Evolutionary conservation across 2,888 invertebrate species (phyloP).

Genomic region (Leptura quadrifasciata): DNA sequence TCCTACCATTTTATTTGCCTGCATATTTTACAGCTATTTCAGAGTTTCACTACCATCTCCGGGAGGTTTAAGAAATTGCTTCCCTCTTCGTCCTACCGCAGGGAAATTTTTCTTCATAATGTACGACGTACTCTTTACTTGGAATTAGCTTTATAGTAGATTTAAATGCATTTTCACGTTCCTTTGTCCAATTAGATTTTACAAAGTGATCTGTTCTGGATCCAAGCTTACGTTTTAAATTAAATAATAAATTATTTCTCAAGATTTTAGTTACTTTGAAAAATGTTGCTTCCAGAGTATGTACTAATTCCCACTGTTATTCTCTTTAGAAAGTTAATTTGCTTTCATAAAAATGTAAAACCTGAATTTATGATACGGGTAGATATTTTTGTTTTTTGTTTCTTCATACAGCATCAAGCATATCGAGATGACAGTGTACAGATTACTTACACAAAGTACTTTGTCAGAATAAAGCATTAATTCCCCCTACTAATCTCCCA

Average conservation of each 20-base stretch:
- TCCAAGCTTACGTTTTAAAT: not conserved
- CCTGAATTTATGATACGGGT: not conserved
- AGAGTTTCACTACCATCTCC: slow-evolving; percentile 6
- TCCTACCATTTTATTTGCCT: not conserved
- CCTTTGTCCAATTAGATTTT: not conserved
- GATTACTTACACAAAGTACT: not conserved
- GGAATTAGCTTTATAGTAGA: not conserved
- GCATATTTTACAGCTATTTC: not conserved
- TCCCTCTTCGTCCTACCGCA: not conserved
- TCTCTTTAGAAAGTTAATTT: not conserved
- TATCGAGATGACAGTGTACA: not conserved
- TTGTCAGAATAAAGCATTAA: not conserved
- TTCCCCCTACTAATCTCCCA: not conserved
- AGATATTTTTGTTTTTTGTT: not conserved
- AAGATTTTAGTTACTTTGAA: no score
- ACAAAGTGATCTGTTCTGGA: not conserved
- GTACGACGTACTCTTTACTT: not conserved
- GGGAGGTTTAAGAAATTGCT: not conserved
- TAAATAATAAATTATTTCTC: not conserved
- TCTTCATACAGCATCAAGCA: not conserved
- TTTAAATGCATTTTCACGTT: not conserved
- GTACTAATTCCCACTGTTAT: no score
- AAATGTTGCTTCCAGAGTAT: no score
- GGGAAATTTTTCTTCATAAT: not conserved
- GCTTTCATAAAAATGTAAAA: not conserved